Base-by-base conservation (phyloP, 1,140 invertebrate genomes). In the Drosophila bocki region DNA sequence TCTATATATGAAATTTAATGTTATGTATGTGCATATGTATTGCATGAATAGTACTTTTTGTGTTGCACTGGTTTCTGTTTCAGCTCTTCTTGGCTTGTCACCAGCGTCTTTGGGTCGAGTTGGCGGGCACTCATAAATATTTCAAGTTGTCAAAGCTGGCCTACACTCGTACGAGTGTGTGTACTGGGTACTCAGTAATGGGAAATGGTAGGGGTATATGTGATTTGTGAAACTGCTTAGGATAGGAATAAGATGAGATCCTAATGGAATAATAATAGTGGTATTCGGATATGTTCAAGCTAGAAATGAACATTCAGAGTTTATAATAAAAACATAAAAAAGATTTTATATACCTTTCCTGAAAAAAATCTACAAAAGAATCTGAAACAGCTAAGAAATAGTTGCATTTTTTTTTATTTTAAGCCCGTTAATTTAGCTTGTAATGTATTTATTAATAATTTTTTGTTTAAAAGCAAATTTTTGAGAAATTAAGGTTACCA, bases 41-140 rank as follows among this genome's bases (percentile, higher is more conserved):
- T 6, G 26, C 7, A 54, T 37, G 17, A 8, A 71, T 58, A 48
- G 45, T 41, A 47, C 44, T 71, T 71, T 29, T 37, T 50, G 26
- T 58, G 8, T 42, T 61, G 45, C 35, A 11, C 37, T 58, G 57
- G 42, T 45, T 61, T 57, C 50, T 78, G 63, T 86, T 62, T 64
- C 26, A 56, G 58, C 54, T 74, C 78, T 75, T 59, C 70, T 82
- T 70, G 62, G 59, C 68, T 47, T 65, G 78, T 78, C 64, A 63
- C 60, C 74, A 69, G 64, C 56, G 72, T 71, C 44, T 70, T 72
- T 68, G 69, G 54, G 69, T 50, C 50, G 48, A 78, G 63, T 53
- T 65, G 45, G 63, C 67, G 44, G 60, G 64, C 75, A 54, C 76
- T 80, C 65, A 75, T 64, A 75, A 77, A 71, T 64, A 75, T 81